phyloP scores from a whole-genome alignment of 2,113 vertebrate species.

The Menidia beryllina region DNA sequence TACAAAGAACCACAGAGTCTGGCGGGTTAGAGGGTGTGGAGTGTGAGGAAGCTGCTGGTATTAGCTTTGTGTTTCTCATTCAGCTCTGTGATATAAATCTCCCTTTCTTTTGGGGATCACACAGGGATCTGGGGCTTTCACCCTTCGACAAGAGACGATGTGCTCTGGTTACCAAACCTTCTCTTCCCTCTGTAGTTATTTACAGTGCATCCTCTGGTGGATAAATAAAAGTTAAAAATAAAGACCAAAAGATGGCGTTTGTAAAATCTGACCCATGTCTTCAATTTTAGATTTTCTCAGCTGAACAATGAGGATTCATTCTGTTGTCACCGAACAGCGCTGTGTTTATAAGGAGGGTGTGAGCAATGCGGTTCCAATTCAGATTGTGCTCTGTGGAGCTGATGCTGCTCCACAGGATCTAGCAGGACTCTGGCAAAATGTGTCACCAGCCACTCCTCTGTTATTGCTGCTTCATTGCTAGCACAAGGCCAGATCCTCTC shows the following conservation, averaged over 20 bases:
- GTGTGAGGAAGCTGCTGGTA: background rate
- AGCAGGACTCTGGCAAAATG: constrained; percentile 23
- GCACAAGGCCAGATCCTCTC: constrained; percentile 24
- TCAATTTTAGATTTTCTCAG: background rate
- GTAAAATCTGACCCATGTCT: constrained; percentile 7
- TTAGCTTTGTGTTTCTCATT: constrained; percentile 19
- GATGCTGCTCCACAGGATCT: constrained; percentile 9
- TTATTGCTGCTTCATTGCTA: constrained; percentile 47
- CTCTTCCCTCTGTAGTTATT: constrained; percentile 23
- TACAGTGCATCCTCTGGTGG: constrained; percentile 23
- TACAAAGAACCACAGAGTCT: constrained; percentile 29
- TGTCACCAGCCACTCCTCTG: constrained; percentile 30
- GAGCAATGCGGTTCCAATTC: constrained; percentile 19
- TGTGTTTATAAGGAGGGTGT: constrained; percentile 14
- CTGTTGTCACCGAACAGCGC: too few species aligned
- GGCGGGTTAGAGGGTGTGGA: background rate
- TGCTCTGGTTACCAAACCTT: constrained; percentile 52
- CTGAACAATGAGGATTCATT: too few species aligned
- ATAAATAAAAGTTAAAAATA: constrained; percentile 20
- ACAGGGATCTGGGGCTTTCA: constrained; percentile 18
- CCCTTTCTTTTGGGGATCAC: constrained; percentile 26
- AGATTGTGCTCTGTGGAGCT: constrained; percentile 41
- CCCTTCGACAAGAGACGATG: constrained; percentile 2
- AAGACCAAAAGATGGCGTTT: constrained; percentile 19
- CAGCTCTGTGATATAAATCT: constrained; percentile 39